Evolutionary conservation across 2,797 vertebrate genomes (phyloP), one percentile per base, ranked within the genome.

Genomic region (Hypotaenidia philippensis): DNA sequence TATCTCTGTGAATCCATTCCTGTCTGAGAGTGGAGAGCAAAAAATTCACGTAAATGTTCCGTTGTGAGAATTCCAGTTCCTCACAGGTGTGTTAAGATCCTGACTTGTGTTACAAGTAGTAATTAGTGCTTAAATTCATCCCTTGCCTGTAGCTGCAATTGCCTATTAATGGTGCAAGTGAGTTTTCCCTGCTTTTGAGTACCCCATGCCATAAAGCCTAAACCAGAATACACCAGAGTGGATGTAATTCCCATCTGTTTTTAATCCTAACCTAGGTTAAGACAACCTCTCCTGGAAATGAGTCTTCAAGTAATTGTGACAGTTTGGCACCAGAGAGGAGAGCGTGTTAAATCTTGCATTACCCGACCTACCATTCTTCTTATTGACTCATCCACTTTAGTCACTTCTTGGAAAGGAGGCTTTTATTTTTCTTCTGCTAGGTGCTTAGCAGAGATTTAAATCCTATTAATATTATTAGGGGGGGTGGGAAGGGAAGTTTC

Each of bases 111-210:
- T 70, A 22, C 5, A 74, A 56, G 13, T 21, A 15, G 29, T 47
- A 80, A 87, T 50, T 74, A 29, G 26, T 2, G 1, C 32, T 74
- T 70, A 52, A 74, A 63, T 85, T 84, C 59, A 52, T 18, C 7
- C 1, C 40, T 63, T 1, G 3, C 5, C 38, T 2, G 0, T n/a
- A 66, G 21, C 4, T 9, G 0, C 20, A 40, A 21, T 85, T 44
- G 8, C 63, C 25, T 32, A 10, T 16, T 63, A 19, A 32, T 23
- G 38, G 6, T 65, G 12, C 25, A 41, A 55, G 49, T n/a, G 53
- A 41, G 18, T 20, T 78, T 61, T 21, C 53, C 4, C 41, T 65
- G 21, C 34, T 40, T 74, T 65, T 56, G 74, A 87, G 77, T 45
- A 71, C 13, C 11, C 9, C 2, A 1, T 61, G 41, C 45, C 19